Base-by-base conservation (phyloP, 1,140 invertebrate species). In the Paralvinella palmiformis region DNA sequence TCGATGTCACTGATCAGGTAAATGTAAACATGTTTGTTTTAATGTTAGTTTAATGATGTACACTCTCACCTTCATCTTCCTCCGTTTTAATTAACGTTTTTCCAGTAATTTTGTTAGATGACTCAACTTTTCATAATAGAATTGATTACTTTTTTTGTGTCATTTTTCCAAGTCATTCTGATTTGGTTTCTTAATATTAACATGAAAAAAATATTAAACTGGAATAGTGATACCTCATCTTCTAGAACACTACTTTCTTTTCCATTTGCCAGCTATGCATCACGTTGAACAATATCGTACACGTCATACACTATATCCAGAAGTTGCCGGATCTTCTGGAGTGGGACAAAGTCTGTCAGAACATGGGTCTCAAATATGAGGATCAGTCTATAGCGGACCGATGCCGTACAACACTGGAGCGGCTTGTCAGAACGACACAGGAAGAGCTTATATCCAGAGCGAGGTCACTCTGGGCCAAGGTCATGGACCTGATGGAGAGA, bases 251-350 rank as follows among this genome's bases (percentile, higher is more conserved):
- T 68, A 69, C 7, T 66, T 1, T 57, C 27, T 7, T 2, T 32
- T 22, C 24, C 55, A 57, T 62, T 62, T 76, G 79, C 35, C 71
- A 94, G 84, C 89, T 94, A 83, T 94, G 91, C 76, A 89, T 92
- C 17, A 89, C 91, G 6, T 85, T 94, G 36, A 96, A 96, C 80
- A 94, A 94, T 80, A 85, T 94, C 76, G 92, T 94, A 77, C 93
- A 94, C 78, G 91, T 95, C 35, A 86, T 91, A 1, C 87, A 91
- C 71, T 90, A 88, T 36, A 85, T 97, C 50, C 83, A 84, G 36
- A 88, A 91, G 0, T 89, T 96, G 71, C 87, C 89, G 0, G 84
- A 86, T 7, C 63, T 73, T n/a, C 66, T 79, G 13, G 64, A 73
- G 35, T 77, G 75, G 73, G 68, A 73, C 20, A 59, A 36, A 5